Conservation (phyloP, 2,888 invertebrate species). For the Erannis defoliaria region DNA sequence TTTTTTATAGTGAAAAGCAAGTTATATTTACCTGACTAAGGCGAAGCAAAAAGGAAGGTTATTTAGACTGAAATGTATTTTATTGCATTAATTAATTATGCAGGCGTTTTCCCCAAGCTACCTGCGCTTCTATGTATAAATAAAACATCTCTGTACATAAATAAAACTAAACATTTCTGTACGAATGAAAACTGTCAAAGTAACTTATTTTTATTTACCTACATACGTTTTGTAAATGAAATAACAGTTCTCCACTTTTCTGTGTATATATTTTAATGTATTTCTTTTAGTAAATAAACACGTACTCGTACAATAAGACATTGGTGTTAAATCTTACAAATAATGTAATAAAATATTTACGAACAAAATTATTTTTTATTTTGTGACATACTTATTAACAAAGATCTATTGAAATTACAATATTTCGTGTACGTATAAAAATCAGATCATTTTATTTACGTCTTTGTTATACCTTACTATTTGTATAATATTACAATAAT, state of each 20-base stretch:
- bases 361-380: constrained; percentile 49
- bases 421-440: constrained; percentile 53
- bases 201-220: no score
- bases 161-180: no score
- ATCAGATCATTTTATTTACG: constrained; percentile 70
- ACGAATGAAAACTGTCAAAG: no score
- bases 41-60: no score
- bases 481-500: constrained; percentile 46
- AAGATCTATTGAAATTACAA: constrained; percentile 53
- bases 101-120: no score
- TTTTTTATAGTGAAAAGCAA: no score
- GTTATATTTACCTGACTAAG: no score
- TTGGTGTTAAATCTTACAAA: constrained; percentile 69
- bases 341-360: constrained; percentile 42
- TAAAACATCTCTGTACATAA: no score
- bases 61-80: no score
- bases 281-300: constrained; percentile 78
- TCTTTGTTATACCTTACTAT: constrained; percentile 50
- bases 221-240: constrained; percentile 36
- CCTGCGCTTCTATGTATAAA: no score
- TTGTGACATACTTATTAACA: constrained; percentile 64
- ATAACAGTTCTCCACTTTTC: constrained; percentile 44
- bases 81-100: no score
- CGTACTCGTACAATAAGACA: constrained; percentile 76
- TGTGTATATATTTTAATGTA: constrained; percentile 75